Percentiles rank a stretch among this genome's conserved stretches.
phyloP scores from a whole-genome alignment of 2,113 vertebrate species.

The Mohoua ochrocephala region DNA sequence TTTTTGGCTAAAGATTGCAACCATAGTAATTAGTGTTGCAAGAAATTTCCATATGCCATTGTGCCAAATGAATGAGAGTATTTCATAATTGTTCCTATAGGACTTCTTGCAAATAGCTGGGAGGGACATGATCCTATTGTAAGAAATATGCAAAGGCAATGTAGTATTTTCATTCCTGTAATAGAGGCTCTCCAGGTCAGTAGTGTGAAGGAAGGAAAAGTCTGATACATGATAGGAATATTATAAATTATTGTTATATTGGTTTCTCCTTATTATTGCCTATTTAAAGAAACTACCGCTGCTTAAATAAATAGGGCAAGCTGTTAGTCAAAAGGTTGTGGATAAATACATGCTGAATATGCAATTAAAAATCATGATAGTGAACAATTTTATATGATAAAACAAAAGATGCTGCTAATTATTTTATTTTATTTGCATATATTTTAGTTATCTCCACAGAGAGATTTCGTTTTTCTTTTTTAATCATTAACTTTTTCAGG shows the following conservation, averaged over 20 bases:
- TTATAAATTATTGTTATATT: neutral
- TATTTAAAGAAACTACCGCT: neutral
- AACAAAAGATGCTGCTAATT: constrained; percentile 6
- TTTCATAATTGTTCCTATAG: constrained; percentile 75
- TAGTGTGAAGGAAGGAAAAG: neutral
- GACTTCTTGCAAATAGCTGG: constrained; percentile 63
- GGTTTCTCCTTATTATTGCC: neutral
- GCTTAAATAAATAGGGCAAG: neutral
- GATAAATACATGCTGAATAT: constrained; percentile 11
- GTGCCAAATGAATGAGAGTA: constrained; percentile 71
- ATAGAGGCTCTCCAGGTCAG: neutral
- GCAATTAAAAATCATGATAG: constrained; percentile 30
- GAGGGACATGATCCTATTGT: constrained; percentile 61
- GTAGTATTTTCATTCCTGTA: neutral
- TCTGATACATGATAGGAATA: neutral
- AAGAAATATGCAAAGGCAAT: constrained; percentile 44
- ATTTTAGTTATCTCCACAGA: constrained; percentile 9
- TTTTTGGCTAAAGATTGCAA: constrained; percentile 73
- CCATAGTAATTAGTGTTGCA: constrained; percentile 72
- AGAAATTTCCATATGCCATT: constrained; percentile 73
- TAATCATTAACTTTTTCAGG: constrained; percentile 44
- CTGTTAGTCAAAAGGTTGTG: constrained; percentile 8
- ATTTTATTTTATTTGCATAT: neutral
- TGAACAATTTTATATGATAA: neutral
- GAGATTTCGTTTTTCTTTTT: neutral